Evolutionary conservation across 2,888 invertebrate genomes (phyloP), one percentile per base, ranked within the genome.

Genomic region (Thymelicus acteon): DNA sequence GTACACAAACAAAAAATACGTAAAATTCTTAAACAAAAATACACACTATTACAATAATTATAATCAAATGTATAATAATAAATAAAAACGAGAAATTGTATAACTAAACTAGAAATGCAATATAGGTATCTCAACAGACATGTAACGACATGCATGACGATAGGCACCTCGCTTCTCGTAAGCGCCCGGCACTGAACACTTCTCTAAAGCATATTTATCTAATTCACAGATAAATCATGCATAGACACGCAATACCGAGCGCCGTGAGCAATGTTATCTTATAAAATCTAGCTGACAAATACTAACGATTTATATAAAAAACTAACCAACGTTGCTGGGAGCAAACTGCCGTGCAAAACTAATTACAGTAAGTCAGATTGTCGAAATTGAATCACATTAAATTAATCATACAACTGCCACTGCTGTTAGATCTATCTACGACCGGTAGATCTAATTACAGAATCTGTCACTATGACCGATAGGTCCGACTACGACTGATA

Each of bases 41-140:
- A 92, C 87, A 91, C 87, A 83, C 88, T 87, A 90, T 86, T 79
- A 79, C 78, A 79, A 81, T 40, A 31, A 40, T 79, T 72, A 73
- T 69, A 87, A 88, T 88, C 86, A 89, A 65, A 86, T 85, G 85
- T 88, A 89, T 86, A 88, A 83, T 84, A 88, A 89, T 92, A 91
- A 92, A 91, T 90, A 91, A 89, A 91, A 90, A 90, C 89, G 84
- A 87, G 85, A 89, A 82, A 86, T 85, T 86, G 87, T 90, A 91
- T 85, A 90, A 89, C 90, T 91, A 91, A 86, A 85, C 92, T 93
- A 93, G 86, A 92, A 93, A 93, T 93, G 93, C 93, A 92, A 89
- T 84, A 89, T 84, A 88, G 86, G 86, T 86, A 86, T 87, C 81
- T 82, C 87, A 86, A 87, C 82, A 85, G 85, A 88, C 85, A 83